Percentiles rank a stretch among this genome's conserved stretches.
Evolutionary conservation across 1,140 invertebrate genomes (phyloP).

Genomic region (Drosophila repletoides): DNA sequence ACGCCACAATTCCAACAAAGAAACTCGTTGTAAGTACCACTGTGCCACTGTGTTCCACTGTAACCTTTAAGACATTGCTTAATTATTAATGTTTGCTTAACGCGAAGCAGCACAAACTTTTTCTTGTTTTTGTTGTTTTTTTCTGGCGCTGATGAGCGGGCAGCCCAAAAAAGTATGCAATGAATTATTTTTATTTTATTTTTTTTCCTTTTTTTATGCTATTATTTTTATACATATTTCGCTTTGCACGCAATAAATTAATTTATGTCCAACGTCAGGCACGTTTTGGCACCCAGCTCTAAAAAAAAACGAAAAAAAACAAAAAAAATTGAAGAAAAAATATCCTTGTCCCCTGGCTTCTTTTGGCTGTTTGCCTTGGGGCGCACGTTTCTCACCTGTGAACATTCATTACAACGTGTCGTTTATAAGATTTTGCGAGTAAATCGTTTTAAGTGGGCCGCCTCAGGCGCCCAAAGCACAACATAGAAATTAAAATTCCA

Average conservation of each 20-base stretch:
- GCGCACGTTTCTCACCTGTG: conserved; percentile 73
- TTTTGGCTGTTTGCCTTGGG: neutral
- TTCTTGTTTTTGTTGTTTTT: no score
- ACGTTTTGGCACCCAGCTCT: conserved; percentile 62
- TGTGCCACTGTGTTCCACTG: conserved; percentile 2
- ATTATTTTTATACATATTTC: conserved; percentile 60
- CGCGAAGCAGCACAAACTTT: no score
- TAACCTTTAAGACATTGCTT: conserved; percentile 42
- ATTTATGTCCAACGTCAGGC: conserved; percentile 77
- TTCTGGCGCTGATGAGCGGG: no score
- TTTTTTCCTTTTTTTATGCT: conserved; percentile 25
- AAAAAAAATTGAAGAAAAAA: neutral
- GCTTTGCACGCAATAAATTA: conserved; percentile 76
- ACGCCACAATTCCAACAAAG: conserved; percentile 82
- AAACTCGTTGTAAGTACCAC: conserved; percentile 81
- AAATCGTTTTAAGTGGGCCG: conserved; percentile 66
- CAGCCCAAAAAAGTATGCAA: conserved; percentile 61
- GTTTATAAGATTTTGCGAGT: conserved; percentile 64
- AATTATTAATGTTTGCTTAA: conserved; percentile 73
- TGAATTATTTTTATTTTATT: conserved; percentile 71
- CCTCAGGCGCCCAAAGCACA: conserved; percentile 43
- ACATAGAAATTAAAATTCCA: conserved; percentile 76
- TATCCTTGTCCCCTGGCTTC: neutral
- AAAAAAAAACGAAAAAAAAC: conserved; percentile 3
- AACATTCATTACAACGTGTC: conserved; percentile 72